Conservation (phyloP, 2,888 invertebrate species). For the Endotricha flammealis region DNA sequence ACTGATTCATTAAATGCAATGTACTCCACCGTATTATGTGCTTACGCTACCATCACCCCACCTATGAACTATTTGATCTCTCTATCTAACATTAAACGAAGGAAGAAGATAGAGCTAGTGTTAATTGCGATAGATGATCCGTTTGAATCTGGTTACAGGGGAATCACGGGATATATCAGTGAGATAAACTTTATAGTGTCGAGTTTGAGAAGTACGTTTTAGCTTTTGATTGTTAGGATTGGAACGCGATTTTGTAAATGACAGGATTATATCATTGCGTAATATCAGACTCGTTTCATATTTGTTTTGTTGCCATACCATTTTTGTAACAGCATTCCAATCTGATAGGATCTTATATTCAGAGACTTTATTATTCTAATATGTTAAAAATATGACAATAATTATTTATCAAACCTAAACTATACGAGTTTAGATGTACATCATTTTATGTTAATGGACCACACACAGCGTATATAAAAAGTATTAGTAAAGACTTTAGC, state of each 20-base stretch:
- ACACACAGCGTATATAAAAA: too few species aligned
- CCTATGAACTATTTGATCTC: background rate
- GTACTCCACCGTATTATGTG: slow-evolving; percentile 18
- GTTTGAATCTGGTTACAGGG: background rate
- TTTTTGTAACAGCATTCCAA: too few species aligned
- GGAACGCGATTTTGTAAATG: background rate
- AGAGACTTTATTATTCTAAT: too few species aligned
- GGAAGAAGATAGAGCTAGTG: background rate
- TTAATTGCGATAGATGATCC: background rate
- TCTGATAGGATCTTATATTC: too few species aligned
- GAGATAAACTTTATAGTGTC: background rate
- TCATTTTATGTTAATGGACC: too few species aligned
- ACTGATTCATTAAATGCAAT: slow-evolving; percentile 28
- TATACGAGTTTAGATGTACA: too few species aligned
- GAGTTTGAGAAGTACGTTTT: background rate
- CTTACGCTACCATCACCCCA: background rate
- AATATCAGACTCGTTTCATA: too few species aligned
- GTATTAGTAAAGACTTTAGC: too few species aligned
- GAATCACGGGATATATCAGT: background rate
- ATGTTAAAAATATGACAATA: too few species aligned
- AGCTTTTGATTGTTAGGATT: background rate
- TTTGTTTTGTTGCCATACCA: too few species aligned
- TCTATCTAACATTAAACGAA: background rate
- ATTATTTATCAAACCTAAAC: too few species aligned
- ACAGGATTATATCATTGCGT: slow-evolving; percentile 1